These are phyloP conservation scores for Torymus tubicola DNA, from an alignment of 2,888 invertebrate genomes.

Conservation along the genomic window DNA sequence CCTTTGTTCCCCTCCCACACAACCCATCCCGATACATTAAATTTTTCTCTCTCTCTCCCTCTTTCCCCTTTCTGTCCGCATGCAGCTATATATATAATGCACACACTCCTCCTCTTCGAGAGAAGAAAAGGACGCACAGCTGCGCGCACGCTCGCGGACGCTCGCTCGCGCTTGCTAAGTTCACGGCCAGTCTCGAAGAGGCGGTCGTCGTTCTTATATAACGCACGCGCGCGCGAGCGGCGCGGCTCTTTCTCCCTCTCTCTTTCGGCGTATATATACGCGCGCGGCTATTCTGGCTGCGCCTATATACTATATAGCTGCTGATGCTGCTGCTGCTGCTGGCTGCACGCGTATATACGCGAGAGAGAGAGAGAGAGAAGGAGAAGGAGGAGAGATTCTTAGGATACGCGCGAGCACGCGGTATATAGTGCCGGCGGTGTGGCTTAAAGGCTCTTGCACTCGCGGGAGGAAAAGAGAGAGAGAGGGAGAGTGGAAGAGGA, in stretches of 20 bases:
- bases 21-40: constrained; percentile 23
- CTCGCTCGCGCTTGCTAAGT: constrained; percentile 73
- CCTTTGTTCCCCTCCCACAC: constrained; percentile 38
- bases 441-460: constrained; percentile 11
- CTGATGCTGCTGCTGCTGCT: no score
- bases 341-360: no score
- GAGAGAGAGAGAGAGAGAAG: no score
- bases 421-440: not conserved
- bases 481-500: not conserved
- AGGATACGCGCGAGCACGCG: constrained; percentile 18
- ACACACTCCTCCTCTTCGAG: not conserved
- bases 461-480: not conserved
- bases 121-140: constrained; percentile 60
- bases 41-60: constrained; percentile 14
- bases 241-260: constrained; percentile 54
- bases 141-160: constrained; percentile 66
- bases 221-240: constrained; percentile 59
- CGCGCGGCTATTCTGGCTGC: no score
- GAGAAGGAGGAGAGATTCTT: constrained; percentile 34
- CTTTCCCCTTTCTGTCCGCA: not conserved
- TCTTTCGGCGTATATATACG: constrained; percentile 14
- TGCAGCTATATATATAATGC: no score
- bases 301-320: no score
- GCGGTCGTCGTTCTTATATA: constrained; percentile 64
- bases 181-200: constrained; percentile 73